Evolutionary conservation across 2,113 vertebrate species (phyloP).

Genomic region (Sinocyclocheilus maitianheensis): DNA sequence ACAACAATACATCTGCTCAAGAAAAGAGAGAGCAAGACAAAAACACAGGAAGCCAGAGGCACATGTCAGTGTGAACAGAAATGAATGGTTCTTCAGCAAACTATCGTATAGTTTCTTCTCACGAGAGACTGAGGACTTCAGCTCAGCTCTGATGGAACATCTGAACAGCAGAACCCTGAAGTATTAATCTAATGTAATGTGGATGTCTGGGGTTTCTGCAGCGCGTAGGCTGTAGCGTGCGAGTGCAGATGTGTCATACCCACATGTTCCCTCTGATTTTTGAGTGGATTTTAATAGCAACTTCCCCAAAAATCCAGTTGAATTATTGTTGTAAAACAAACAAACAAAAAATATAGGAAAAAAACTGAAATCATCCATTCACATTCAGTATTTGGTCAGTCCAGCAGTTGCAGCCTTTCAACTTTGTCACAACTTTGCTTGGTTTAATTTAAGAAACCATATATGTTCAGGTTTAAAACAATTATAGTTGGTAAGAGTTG

Average conservation of each 20-base stretch:
- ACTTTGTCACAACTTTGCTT: neutral
- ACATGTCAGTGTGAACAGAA: constrained; percentile 5
- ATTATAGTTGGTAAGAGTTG: too few relatives aligned
- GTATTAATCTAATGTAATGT: neutral
- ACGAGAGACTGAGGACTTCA: neutral
- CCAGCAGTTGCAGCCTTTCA: neutral
- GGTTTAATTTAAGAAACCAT: neutral
- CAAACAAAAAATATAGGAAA: too few relatives aligned
- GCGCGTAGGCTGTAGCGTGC: constrained; percentile 1
- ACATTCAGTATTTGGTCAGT: too few relatives aligned
- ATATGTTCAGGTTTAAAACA: neutral
- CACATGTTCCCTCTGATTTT: constrained; percentile 9
- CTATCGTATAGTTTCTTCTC: neutral
- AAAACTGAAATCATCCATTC: neutral
- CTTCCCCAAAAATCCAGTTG: neutral
- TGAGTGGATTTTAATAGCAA: neutral
- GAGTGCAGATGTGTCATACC: neutral
- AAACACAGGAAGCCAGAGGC: constrained; percentile 41
- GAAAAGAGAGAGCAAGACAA: constrained; percentile 43
- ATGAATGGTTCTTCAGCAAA: constrained; percentile 8
- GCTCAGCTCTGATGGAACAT: neutral
- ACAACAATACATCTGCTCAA: constrained; percentile 68
- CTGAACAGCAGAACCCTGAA: neutral
- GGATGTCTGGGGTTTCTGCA: neutral
- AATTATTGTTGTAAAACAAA: too few relatives aligned